Evolutionary conservation across 2,888 invertebrate genomes (phyloP).

Genomic region (Acrobasis repandana): DNA sequence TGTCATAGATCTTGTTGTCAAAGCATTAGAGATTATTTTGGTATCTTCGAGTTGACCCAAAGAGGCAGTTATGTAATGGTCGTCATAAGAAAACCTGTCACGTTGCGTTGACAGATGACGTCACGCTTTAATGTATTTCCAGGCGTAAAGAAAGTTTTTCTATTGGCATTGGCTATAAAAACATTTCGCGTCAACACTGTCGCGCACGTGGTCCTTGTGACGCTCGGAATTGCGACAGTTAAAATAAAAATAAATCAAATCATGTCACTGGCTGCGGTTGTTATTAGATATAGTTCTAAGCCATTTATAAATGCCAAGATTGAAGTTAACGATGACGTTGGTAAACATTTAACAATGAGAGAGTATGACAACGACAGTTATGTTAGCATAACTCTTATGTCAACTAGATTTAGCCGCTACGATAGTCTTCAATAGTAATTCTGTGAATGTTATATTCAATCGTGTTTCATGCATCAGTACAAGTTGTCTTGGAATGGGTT

Average conservation of each 20-base stretch:
- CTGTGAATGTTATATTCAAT: neutral
- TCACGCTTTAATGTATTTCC: conserved; percentile 31
- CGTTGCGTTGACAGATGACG: conserved; percentile 33
- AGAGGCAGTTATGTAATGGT: conserved; percentile 22
- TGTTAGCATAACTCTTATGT: neutral
- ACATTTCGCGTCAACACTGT: conserved; percentile 3
- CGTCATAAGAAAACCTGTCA: conserved; percentile 30
- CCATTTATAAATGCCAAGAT: neutral
- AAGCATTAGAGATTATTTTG: conserved; percentile 22
- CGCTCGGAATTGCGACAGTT: conserved; percentile 6
- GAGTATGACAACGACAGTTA: conserved; percentile 3
- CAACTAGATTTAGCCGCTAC: conserved; percentile 5
- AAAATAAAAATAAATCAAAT: conserved; percentile 16
- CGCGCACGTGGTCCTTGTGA: neutral
- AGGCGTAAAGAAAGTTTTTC: conserved; percentile 25
- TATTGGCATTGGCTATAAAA: conserved; percentile 11
- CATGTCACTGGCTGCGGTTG: neutral
- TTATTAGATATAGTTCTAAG: conserved; percentile 3
- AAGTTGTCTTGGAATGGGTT: neutral
- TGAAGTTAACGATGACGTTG: neutral
- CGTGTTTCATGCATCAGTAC: neutral
- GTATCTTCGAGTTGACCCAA: conserved; percentile 5
- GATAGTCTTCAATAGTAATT: neutral
- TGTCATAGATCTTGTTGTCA: conserved; percentile 21
- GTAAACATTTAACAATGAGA: neutral